Evolutionary conservation across 2,888 invertebrate genomes (phyloP), one percentile per base, ranked within the genome.

Genomic region (Melinaea marsaeus): DNA sequence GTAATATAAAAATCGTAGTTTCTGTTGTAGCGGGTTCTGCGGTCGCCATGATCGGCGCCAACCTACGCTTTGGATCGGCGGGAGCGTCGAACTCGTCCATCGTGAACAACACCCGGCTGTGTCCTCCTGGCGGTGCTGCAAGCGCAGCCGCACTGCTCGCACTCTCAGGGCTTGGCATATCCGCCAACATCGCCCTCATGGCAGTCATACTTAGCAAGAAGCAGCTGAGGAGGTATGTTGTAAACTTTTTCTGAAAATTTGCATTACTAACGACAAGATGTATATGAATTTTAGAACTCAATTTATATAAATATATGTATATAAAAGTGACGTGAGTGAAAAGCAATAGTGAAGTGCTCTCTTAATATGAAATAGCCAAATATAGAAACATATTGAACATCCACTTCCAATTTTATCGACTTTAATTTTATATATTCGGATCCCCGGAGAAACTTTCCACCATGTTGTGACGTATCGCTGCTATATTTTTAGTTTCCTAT

Each of bases 131-230:
- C 11, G 95, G 95, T 64, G 94, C 94, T 33, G 94, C 95, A 2
- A 95, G 95, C 81, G 96, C 96, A 3, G 94, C 94, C 1, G 93
- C 96, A 22, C 93, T 96, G 72, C 93, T 96, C 74, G 94, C 95
- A 58, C 92, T 96, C 9, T 95, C 95, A 3, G 93, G 94, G 4
- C 91, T 96, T 68, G 96, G 96, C 64, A 95, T 96, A 92, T 94
- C 94, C 0, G 95, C 96, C 42, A 96, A 96, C 85, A 86, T 96
- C 69, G 94, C 95, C 45, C 92, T 96, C 60, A 96, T 96, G 95
- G 93, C 93, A 9, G 93, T 96, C 71, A 96, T 96, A 77, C 90
- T 96, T 58, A 93, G 94, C 85, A 95, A 95, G 85, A 93, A 94
- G 75, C 95, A 95, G 79, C 90, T 96, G 54, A 91, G 96, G 78